Evolutionary conservation across 1,140 invertebrate species (phyloP).

Genomic region (Ectropis grisescens): DNA sequence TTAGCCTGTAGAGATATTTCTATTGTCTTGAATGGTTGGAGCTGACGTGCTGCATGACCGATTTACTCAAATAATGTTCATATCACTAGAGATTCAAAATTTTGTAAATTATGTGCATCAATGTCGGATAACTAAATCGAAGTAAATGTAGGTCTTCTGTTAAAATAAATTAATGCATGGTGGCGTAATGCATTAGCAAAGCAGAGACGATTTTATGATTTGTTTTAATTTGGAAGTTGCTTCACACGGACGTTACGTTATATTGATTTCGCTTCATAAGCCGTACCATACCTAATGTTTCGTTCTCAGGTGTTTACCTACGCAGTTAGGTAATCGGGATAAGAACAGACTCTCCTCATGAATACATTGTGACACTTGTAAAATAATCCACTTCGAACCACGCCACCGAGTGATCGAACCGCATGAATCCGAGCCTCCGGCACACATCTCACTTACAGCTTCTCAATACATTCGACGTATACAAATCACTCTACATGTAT

Average conservation of each 20-base stretch:
- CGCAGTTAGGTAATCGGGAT: conserved; percentile 34
- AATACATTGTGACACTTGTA: conserved; percentile 51
- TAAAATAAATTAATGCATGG: conserved; percentile 8
- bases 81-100: conserved; percentile 4
- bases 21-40: conserved; percentile 29
- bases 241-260: conserved; percentile 2
- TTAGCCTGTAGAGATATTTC: conserved; percentile 45
- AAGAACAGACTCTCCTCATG: conserved; percentile 36
- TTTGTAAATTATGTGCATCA: no score
- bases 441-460: conserved; percentile 67
- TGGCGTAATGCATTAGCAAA: conserved; percentile 1
- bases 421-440: conserved; percentile 65
- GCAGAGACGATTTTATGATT: no score
- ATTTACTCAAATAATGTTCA: conserved; percentile 18
- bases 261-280: conserved; percentile 8
- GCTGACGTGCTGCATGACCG: conserved; percentile 43
- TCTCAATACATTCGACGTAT: conserved; percentile 57
- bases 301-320: conserved; percentile 12
- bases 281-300: conserved; percentile 7
- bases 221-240: no score
- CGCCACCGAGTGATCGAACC: conserved; percentile 68
- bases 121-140: no score
- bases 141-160: no score
- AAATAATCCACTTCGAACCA: conserved; percentile 59
- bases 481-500: conserved; percentile 47